A percentile compares a stretch with the other conserved stretches of the same genome.
Conservation (phyloP, 1,140 invertebrate species). For the Rhagoletis zephyria region DNA sequence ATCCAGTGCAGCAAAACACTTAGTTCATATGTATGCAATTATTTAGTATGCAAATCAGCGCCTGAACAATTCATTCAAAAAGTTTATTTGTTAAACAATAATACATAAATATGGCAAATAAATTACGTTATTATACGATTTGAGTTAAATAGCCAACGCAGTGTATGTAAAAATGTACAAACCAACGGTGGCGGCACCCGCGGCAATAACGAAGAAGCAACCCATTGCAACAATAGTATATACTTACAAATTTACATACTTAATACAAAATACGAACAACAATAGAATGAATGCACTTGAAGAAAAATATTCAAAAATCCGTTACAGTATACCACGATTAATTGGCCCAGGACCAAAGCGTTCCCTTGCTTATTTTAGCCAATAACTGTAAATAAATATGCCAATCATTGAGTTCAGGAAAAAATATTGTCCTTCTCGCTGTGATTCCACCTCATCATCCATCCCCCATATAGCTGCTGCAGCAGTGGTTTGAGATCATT, state of each 20-base stretch:
- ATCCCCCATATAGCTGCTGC: too few species aligned
- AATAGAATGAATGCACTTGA: constrained; percentile 28
- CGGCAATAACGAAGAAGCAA: background rate
- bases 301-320: background rate
- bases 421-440: too few species aligned
- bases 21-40: constrained; percentile 4
- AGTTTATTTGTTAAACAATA: constrained; percentile 42
- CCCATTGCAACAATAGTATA: background rate
- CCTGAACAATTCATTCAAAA: constrained; percentile 42
- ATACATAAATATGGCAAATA: constrained; percentile 34
- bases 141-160: background rate
- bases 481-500: too few species aligned
- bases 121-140: constrained; percentile 38
- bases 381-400: too few species aligned
- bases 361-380: too few species aligned
- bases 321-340: too few species aligned
- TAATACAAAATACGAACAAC: background rate
- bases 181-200: background rate
- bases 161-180: background rate
- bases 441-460: too few species aligned
- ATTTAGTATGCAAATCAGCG: constrained; percentile 45
- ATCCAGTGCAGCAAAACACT: constrained; percentile 11
- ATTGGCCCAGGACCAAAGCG: too few species aligned
- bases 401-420: too few species aligned
- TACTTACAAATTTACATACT: too few species aligned